Percentiles rank a stretch among this genome's conserved stretches.
phyloP scores from a whole-genome alignment of 2,888 invertebrate genomes.

The Odontomyia ornata region DNA sequence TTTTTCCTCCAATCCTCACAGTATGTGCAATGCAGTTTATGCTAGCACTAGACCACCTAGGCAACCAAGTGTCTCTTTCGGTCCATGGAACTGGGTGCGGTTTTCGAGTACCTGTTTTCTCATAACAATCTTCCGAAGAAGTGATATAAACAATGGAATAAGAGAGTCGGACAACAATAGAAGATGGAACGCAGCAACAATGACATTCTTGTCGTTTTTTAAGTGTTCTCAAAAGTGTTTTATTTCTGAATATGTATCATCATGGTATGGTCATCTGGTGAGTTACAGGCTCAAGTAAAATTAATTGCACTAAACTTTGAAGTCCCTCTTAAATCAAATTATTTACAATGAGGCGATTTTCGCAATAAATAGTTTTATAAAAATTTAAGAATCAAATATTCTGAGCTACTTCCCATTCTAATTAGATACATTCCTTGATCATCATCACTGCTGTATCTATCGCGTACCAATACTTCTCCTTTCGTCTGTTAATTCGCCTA shows the following conservation, averaged over 20 bases:
- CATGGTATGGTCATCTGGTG: neutral
- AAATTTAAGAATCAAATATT: neutral
- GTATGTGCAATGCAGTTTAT: neutral
- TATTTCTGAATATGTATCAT: neutral
- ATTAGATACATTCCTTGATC: too few species aligned
- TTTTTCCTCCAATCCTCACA: slow-evolving; percentile 32
- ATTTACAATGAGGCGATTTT: too few species aligned
- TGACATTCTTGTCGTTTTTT: slow-evolving; percentile 8
- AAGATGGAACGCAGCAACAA: neutral
- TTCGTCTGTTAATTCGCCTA: neutral
- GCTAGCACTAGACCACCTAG: slow-evolving; percentile 29
- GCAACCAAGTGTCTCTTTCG: neutral
- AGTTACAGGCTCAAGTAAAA: too few species aligned
- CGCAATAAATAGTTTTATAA: too few species aligned
- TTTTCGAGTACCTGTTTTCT: slow-evolving; percentile 35
- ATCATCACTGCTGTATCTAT: too few species aligned
- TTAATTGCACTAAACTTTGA: too few species aligned
- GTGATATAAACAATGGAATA: neutral
- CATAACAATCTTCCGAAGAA: slow-evolving; percentile 22
- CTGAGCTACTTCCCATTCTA: too few species aligned
- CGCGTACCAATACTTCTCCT: neutral
- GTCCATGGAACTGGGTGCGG: slow-evolving; percentile 7
- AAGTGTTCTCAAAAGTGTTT: neutral
- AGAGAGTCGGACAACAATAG: neutral
- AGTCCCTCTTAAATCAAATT: too few species aligned